These are phyloP conservation scores for Apocrypta bakeri DNA, from an alignment of 1,140 invertebrate genomes.

Conservation along the genomic window DNA sequence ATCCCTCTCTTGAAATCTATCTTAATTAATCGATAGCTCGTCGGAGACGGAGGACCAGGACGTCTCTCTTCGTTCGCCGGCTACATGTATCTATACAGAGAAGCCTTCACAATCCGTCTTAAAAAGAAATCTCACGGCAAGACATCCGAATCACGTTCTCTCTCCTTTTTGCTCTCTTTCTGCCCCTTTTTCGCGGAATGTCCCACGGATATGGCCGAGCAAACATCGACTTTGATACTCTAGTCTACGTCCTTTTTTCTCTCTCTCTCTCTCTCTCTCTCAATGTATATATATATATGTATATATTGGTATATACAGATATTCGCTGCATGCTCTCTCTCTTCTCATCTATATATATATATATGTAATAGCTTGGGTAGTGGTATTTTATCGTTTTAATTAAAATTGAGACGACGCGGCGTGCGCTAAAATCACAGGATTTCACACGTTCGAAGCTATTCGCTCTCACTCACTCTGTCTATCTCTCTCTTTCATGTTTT, in stretches of 20 bases:
- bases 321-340: too few relatives aligned
- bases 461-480: not conserved
- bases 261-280: not conserved
- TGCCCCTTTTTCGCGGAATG: not conserved
- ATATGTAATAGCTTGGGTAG: not conserved
- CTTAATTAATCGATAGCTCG: slow-evolving; percentile 21
- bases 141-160: slow-evolving; percentile 28
- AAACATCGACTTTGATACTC: slow-evolving; percentile 9
- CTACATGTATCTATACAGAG: not conserved
- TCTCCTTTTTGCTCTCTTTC: not conserved
- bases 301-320: too few relatives aligned
- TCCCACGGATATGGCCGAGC: not conserved
- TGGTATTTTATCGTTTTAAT: slow-evolving; percentile 33
- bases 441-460: slow-evolving; percentile 32
- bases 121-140: not conserved
- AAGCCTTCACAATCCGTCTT: not conserved
- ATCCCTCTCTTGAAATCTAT: not conserved
- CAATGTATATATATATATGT: too few relatives aligned
- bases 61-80: too few relatives aligned
- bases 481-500: not conserved
- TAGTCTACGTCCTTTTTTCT: not conserved
- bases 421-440: slow-evolving; percentile 18
- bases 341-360: too few relatives aligned
- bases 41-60: not conserved
- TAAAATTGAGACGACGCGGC: slow-evolving; percentile 29